Conservation (phyloP, 2,888 invertebrate genomes). For the Abscondita cerata region DNA sequence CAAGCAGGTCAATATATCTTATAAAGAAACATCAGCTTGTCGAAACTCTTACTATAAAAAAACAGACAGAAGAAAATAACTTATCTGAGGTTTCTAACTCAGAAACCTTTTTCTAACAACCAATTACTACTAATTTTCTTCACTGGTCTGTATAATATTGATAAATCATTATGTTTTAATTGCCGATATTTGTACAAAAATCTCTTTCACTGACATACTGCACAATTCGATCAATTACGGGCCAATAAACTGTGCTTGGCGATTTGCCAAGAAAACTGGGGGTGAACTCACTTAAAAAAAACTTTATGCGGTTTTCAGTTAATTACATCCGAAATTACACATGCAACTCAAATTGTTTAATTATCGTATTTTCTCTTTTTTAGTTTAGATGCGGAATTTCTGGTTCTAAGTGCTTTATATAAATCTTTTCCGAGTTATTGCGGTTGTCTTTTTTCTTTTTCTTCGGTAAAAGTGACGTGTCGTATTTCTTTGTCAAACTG, state of each 20-base stretch:
- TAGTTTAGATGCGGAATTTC: not conserved
- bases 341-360: not conserved
- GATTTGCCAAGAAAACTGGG: conserved; percentile 22
- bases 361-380: too few relatives aligned
- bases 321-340: conserved; percentile 11
- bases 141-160: conserved; percentile 29
- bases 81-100: not conserved
- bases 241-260: conserved; percentile 33
- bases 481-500: conserved; percentile 28
- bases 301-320: conserved; percentile 17
- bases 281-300: conserved; percentile 17
- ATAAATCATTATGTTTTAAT: conserved; percentile 36
- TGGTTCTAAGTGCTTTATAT: conserved; percentile 13
- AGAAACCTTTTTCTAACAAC: conserved; percentile 11
- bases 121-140: conserved; percentile 26
- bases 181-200: conserved; percentile 27
- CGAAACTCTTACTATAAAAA: conserved; percentile 6
- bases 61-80: conserved; percentile 2
- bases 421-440: conserved; percentile 22
- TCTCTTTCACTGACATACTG: conserved; percentile 24
- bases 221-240: conserved; percentile 33
- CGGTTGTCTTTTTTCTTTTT: not conserved
- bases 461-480: conserved; percentile 22
- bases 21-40: conserved; percentile 17
- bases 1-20: conserved; percentile 18